A percentile compares a stretch with the other conserved stretches of the same genome.
phyloP scores from a whole-genome alignment of 2,888 invertebrate genomes.

The Pachliopta kotzebuea region DNA sequence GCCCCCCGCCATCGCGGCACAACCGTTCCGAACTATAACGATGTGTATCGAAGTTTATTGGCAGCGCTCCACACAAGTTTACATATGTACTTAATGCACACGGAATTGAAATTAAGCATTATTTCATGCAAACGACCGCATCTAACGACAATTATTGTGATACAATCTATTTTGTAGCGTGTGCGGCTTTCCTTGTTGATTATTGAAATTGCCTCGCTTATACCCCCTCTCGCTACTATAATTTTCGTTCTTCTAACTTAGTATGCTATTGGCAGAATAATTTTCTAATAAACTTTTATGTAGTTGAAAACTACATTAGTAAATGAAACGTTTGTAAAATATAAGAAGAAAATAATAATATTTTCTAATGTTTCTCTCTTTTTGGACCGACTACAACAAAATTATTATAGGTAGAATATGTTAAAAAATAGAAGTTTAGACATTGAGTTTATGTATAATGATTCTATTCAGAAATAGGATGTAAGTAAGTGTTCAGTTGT shows the following conservation, averaged over 20 bases:
- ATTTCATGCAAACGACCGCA: constrained; percentile 70
- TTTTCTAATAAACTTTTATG: constrained; percentile 9
- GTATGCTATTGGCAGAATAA: constrained; percentile 7
- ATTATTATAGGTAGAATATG: neutral
- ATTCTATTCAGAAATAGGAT: neutral
- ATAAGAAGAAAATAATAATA: neutral
- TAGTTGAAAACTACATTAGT: neutral
- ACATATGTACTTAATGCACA: constrained; percentile 59
- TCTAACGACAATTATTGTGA: constrained; percentile 61
- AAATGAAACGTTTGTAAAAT: neutral
- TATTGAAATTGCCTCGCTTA: constrained; percentile 48
- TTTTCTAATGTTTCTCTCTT: neutral
- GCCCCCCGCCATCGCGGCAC: constrained; percentile 41
- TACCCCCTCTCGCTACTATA: constrained; percentile 35
- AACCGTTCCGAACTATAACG: constrained; percentile 35
- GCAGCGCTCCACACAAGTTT: constrained; percentile 62
- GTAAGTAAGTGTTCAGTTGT: too few relatives aligned
- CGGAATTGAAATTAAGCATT: constrained; percentile 73
- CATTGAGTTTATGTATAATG: neutral
- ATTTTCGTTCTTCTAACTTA: constrained; percentile 18
- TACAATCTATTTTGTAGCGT: constrained; percentile 53
- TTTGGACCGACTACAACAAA: neutral
- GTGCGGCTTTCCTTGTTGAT: constrained; percentile 46
- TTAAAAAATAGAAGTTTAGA: neutral
- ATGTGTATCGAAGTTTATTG: constrained; percentile 66